Conservation (phyloP, 2,888 invertebrate species). For the Drosophila crucigera region DNA sequence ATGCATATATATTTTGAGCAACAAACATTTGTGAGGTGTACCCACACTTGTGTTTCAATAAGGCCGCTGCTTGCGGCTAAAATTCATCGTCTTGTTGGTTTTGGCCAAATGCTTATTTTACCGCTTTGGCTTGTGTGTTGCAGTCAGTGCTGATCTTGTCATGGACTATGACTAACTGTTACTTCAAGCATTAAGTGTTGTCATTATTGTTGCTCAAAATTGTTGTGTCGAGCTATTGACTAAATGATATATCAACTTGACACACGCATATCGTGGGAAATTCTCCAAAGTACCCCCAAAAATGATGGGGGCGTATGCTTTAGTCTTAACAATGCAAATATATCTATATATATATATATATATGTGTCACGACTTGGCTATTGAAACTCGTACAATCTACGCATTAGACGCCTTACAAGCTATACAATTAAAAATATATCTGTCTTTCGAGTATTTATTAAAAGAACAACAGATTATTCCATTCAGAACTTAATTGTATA, state of each 20-base stretch:
- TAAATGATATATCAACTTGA: conserved; percentile 37
- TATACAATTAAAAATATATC: background rate
- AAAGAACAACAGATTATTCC: conserved; percentile 3
- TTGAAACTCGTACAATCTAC: conserved; percentile 43
- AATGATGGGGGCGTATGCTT: conserved; percentile 46
- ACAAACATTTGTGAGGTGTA: conserved; percentile 20
- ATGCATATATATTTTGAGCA: background rate
- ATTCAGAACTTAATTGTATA: background rate
- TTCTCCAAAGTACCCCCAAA: conserved; percentile 28
- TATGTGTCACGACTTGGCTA: conserved; percentile 7
- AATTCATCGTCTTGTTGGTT: conserved; percentile 37
- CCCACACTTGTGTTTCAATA: conserved; percentile 58
- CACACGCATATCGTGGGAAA: conserved; percentile 54
- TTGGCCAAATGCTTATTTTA: conserved; percentile 17
- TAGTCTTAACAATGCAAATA: conserved; percentile 13
- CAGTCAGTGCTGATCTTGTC: conserved; percentile 29
- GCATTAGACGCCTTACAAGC: conserved; percentile 20
- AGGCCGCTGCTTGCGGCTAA: conserved; percentile 57
- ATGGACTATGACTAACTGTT: conserved; percentile 51
- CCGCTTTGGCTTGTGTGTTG: background rate
- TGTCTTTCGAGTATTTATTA: conserved; percentile 6
- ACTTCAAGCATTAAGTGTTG: conserved; percentile 21
- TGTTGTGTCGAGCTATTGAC: conserved; percentile 31
- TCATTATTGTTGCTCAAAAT: conserved; percentile 30
- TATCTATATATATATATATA: background rate